Conservation (phyloP, 2,797 vertebrate species). For the Leptatherina wallacei region DNA sequence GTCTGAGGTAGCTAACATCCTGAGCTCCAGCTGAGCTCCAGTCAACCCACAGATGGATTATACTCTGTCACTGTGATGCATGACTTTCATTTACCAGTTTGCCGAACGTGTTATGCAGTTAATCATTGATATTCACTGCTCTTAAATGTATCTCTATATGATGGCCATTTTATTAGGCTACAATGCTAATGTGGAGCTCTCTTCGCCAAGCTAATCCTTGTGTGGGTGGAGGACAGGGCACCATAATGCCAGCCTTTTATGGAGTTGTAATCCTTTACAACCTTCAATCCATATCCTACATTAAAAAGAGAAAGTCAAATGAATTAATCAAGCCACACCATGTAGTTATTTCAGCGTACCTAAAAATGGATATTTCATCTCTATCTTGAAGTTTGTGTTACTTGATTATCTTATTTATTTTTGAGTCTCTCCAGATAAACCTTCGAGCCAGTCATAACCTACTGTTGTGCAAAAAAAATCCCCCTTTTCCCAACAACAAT, state of each 20-base stretch:
- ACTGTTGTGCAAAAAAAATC: conserved; percentile 11
- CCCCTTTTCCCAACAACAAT: conserved; percentile 33
- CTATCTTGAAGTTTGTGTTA: conserved; percentile 17
- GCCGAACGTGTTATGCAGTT: conserved; percentile 63
- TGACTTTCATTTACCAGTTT: conserved; percentile 71
- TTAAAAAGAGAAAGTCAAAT: conserved; percentile 46
- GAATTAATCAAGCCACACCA: conserved; percentile 36
- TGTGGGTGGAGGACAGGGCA: conserved; percentile 52
- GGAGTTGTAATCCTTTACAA: conserved; percentile 64
- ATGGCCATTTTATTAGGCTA: conserved; percentile 70
- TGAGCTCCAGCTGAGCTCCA: conserved; percentile 43
- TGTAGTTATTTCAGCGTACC: conserved; percentile 33
- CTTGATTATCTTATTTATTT: conserved; percentile 43
- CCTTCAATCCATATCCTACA: conserved; percentile 44
- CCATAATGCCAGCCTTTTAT: conserved; percentile 55
- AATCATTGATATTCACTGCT: conserved; percentile 71
- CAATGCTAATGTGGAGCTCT: conserved; percentile 53
- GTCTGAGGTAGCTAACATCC: conserved; percentile 41
- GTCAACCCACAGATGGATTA: conserved; percentile 71
- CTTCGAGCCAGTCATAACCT: conserved; percentile 33
- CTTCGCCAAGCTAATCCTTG: conserved; percentile 55
- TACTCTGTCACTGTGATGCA: conserved; percentile 70
- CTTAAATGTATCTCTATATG: conserved; percentile 69
- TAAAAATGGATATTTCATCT: conserved; percentile 16
- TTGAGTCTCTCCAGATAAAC: conserved; percentile 30